Conservation (phyloP, 2,888 invertebrate genomes). For the Nebria salina region DNA sequence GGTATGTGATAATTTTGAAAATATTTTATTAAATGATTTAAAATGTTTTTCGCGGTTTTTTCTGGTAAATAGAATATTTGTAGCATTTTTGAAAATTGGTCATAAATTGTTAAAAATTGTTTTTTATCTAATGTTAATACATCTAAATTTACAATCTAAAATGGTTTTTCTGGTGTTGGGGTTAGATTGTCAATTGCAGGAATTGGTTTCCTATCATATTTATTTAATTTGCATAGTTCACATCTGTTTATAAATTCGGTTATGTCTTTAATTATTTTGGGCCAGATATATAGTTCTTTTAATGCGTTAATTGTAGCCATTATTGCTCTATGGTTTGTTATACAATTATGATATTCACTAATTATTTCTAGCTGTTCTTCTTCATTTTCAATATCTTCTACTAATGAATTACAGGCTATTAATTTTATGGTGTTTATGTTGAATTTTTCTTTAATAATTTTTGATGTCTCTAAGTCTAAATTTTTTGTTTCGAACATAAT, state of each 20-base stretch:
- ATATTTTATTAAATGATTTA: constrained; percentile 5
- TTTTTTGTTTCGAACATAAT: constrained; percentile 8
- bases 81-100: constrained; percentile 8
- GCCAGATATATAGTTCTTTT: constrained; percentile 20
- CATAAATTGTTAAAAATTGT: not conserved
- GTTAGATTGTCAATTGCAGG: constrained; percentile 14
- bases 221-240: constrained; percentile 14
- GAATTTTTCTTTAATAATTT: constrained; percentile 17
- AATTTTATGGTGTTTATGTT: not conserved
- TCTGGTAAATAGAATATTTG: constrained; percentile 14
- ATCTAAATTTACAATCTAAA: constrained; percentile 9
- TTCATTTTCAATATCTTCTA: constrained; percentile 12
- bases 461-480: not conserved
- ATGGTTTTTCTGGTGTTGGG: constrained; percentile 17
- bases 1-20: constrained; percentile 13
- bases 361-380: constrained; percentile 20
- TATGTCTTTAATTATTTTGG: not conserved
- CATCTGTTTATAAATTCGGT: not conserved
- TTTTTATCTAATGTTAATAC: not conserved
- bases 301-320: constrained; percentile 15
- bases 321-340: constrained; percentile 16
- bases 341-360: not conserved
- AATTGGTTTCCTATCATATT: constrained; percentile 17
- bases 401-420: not conserved
- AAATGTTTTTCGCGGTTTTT: constrained; percentile 12